Evolutionary conservation across 2,113 vertebrate species (phyloP).

Genomic region (Thoracochromis brauschi): DNA sequence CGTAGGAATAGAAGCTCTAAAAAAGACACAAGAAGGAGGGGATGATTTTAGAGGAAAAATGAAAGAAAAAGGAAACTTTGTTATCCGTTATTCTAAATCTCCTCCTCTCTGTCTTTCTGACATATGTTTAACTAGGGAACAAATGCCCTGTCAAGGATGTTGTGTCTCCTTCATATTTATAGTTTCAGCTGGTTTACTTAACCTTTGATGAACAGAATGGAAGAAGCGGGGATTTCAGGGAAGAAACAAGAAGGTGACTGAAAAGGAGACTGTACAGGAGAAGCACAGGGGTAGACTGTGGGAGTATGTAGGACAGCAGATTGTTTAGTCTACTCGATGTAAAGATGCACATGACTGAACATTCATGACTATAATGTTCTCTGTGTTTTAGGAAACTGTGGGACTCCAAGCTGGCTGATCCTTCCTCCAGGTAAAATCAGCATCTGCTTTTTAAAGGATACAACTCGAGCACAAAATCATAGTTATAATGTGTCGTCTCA

Average conservation of each 20-base stretch:
- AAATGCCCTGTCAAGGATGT: slow-evolving; percentile 2
- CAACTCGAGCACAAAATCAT: not conserved
- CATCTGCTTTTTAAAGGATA: not conserved
- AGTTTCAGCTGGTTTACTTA: slow-evolving; percentile 22
- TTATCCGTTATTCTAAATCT: slow-evolving; percentile 1
- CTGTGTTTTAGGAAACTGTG: slow-evolving; percentile 82
- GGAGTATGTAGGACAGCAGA: not conserved
- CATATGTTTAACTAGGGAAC: slow-evolving; percentile 6
- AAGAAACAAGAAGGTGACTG: not conserved
- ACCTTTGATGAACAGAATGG: not conserved
- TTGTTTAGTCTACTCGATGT: slow-evolving; percentile 20
- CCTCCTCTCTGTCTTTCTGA: not conserved
- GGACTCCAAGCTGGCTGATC: slow-evolving; percentile 84
- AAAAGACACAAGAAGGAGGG: not conserved
- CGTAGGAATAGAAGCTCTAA: not conserved
- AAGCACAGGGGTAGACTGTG: not conserved
- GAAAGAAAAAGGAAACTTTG: not conserved
- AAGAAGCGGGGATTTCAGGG: not conserved
- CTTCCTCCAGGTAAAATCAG: slow-evolving; percentile 78
- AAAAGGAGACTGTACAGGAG: not conserved
- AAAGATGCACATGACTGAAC: not conserved
- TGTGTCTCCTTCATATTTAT: slow-evolving; percentile 29
- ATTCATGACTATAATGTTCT: not conserved
- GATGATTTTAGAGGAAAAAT: not conserved
- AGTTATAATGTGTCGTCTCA: not conserved